These are phyloP conservation scores for Lucifuga dentata DNA, from an alignment of 2,113 vertebrate genomes.

Conservation along the genomic window DNA sequence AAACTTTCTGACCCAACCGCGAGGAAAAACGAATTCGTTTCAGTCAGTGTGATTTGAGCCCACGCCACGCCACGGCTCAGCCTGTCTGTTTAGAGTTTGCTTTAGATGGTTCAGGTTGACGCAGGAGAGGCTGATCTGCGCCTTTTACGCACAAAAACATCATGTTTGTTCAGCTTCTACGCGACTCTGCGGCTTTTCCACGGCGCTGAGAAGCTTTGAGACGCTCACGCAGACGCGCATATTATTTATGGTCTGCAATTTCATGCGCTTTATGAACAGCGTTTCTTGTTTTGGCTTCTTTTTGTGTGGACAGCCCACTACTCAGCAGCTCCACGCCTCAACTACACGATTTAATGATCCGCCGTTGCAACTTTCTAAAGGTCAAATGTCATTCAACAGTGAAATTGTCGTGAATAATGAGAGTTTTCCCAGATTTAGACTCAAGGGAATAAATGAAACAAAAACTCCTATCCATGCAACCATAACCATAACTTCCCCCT, in stretches of 20 bases:
- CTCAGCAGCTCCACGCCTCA: no score
- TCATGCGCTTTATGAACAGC: neutral
- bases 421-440: no score
- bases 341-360: no score
- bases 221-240: neutral
- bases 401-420: neutral
- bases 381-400: neutral
- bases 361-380: neutral
- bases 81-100: slow-evolving; percentile 40
- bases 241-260: slow-evolving; percentile 24
- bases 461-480: no score
- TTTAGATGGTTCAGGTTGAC: slow-evolving; percentile 21
- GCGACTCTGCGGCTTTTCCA: no score
- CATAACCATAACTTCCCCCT: neutral
- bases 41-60: slow-evolving; percentile 31
- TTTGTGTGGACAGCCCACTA: neutral
- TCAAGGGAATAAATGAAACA: no score
- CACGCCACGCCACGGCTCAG: slow-evolving; percentile 13
- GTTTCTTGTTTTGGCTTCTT: no score
- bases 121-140: no score
- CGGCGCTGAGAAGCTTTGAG: neutral
- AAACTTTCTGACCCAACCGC: slow-evolving; percentile 15
- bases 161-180: no score
- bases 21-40: slow-evolving; percentile 56
- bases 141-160: no score